Percentiles rank a stretch among this genome's conserved stretches.
These are phyloP conservation scores for Megalops atlanticus DNA, from an alignment of 2,113 vertebrate genomes.

Conservation along the genomic window DNA sequence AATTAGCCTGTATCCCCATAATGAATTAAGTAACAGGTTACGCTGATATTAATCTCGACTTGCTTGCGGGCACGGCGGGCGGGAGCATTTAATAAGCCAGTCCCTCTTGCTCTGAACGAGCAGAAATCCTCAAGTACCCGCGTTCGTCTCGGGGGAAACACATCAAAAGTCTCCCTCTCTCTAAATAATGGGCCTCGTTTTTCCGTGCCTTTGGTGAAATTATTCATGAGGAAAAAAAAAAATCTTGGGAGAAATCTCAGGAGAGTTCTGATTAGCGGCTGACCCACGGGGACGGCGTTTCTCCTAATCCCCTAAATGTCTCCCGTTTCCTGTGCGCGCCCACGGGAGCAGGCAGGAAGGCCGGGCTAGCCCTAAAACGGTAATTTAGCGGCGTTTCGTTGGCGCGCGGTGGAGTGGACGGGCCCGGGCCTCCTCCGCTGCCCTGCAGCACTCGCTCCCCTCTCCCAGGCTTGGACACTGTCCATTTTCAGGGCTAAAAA, in stretches of 20 bases:
- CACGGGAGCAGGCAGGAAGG: slow-evolving; percentile 60
- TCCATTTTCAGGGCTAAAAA: slow-evolving; percentile 56
- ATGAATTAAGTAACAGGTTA: slow-evolving; percentile 99
- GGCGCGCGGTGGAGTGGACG: slow-evolving; percentile 70
- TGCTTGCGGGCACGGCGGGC: slow-evolving; percentile 98
- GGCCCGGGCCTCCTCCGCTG: background rate
- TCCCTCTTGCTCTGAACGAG: slow-evolving; percentile 91
- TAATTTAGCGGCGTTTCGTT: slow-evolving; percentile 83
- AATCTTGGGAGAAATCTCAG: slow-evolving; percentile 88
- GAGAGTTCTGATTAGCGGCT: slow-evolving; percentile 98
- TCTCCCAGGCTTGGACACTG: slow-evolving; percentile 51
- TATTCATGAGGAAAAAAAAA: slow-evolving; percentile 89
- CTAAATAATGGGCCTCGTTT: slow-evolving; percentile 93
- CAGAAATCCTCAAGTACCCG: slow-evolving; percentile 96
- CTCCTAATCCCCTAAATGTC: slow-evolving; percentile 91
- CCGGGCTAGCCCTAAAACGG: slow-evolving; percentile 83
- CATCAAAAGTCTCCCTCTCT: slow-evolving; percentile 92
- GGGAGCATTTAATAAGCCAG: slow-evolving; percentile 99
- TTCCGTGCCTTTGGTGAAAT: slow-evolving; percentile 94
- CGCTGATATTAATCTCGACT: slow-evolving; percentile 99
- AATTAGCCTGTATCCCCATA: slow-evolving; percentile 99
- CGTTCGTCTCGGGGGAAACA: slow-evolving; percentile 91
- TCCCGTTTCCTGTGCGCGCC: slow-evolving; percentile 71
- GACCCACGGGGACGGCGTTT: slow-evolving; percentile 93
- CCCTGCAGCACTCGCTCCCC: slow-evolving; percentile 34